These are phyloP conservation scores for Zeugodacus cucurbitae DNA, from an alignment of 1,140 invertebrate species.

Conservation along the genomic window DNA sequence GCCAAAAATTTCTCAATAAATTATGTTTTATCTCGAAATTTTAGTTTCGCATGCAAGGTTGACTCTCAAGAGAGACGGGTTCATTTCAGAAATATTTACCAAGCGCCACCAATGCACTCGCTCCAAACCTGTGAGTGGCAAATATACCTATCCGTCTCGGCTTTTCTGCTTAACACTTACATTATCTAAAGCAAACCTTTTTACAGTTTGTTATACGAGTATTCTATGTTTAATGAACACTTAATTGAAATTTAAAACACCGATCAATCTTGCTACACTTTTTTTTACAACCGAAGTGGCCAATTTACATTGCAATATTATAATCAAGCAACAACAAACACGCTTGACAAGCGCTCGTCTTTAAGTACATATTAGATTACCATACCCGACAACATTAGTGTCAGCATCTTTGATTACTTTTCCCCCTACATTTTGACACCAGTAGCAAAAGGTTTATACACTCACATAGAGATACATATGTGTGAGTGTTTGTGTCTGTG, in stretches of 20 bases:
- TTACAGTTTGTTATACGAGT: too few relatives aligned
- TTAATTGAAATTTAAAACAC: background rate
- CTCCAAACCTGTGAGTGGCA: too few relatives aligned
- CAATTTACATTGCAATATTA: background rate
- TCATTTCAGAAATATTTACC: too few relatives aligned
- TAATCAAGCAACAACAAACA: background rate
- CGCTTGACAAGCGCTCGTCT: background rate
- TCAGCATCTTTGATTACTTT: constrained; percentile 1
- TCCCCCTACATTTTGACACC: constrained; percentile 17
- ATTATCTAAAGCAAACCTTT: too few relatives aligned
- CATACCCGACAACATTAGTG: background rate
- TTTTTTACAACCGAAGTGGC: background rate
- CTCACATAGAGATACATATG: background rate
- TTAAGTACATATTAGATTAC: background rate
- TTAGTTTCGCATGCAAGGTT: too few relatives aligned
- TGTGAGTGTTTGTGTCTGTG: background rate
- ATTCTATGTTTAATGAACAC: too few relatives aligned
- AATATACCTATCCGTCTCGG: too few relatives aligned
- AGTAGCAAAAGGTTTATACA: background rate
- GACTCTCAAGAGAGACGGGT: too few relatives aligned
- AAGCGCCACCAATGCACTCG: too few relatives aligned
- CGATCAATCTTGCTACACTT: background rate
- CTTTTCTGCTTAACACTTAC: too few relatives aligned
- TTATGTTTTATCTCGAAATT: too few relatives aligned
- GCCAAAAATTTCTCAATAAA: too few relatives aligned